Base-by-base conservation (phyloP, 2,888 invertebrate genomes). In the Argyresthia albistria region DNA sequence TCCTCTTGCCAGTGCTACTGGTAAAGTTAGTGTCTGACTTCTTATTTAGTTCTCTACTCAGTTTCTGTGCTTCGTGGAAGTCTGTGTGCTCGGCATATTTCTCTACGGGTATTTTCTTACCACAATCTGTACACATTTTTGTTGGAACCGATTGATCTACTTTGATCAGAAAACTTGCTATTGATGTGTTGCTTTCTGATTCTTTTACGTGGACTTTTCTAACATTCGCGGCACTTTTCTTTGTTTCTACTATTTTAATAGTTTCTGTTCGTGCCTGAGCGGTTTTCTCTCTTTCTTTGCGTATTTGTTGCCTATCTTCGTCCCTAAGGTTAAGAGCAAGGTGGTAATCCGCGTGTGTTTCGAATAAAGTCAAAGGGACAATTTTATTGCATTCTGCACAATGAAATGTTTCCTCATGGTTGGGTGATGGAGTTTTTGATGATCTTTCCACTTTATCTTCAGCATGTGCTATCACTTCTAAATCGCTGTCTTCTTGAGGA, bases 31-130 rank as follows among this genome's bases (percentile, higher is more conserved):
- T 53, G 11, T 61, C 54, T 0, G 63, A 56, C 62, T 74, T 80
- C 43, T 68, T 80, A 66, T 93, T 93, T 8, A 93, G 69, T 74
- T 92, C 89, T 60, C 89, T 80, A 61, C 91, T 95, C 51, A 97
- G 73, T 65, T 92, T 92, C 66, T 92, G 90, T 6, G 97, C 97
- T 62, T 93, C 89, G 73, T 97, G 97, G 71, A 91, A 96, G 80
- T 97, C 97, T 63, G 89, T 76, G 77, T 97, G 97, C 66, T 95
- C 93, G 0, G 87, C 71, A 61, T 93, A 86, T 55, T 92, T 92
- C 56, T 89, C 88, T 4, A 89, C 59, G 10, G 88, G 71, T 52
- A 97, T 81, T 56, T 72, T 80, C 67, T 90, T 89, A 35, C 90
- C 86, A 76, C 97, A 97, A 67, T 93, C 90, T 0, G 84, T 61